Conservation (phyloP, 2,797 vertebrate species). For the Mormyrus hasselquistii region DNA sequence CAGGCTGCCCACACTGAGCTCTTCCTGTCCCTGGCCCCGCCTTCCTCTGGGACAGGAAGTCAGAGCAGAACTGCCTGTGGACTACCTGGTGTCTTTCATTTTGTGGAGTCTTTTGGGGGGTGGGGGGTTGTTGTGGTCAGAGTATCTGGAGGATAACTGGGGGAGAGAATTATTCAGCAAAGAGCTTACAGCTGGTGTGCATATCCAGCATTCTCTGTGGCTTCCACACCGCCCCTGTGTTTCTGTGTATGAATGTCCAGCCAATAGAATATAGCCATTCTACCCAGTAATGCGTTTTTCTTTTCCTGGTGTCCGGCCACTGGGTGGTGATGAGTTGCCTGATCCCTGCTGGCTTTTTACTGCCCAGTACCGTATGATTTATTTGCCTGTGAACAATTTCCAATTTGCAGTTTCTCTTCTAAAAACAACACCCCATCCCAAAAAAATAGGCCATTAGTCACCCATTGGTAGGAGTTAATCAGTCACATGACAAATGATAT, state of each 20-base stretch:
- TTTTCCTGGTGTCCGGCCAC: not conserved
- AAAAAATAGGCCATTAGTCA: conserved; percentile 3
- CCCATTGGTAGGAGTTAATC: not conserved
- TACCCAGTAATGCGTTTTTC: not conserved
- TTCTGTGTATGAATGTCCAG: not conserved
- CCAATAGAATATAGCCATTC: not conserved
- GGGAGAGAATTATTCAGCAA: not conserved
- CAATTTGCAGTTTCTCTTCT: not conserved
- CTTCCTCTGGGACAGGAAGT: not conserved
- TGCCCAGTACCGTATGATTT: not conserved
- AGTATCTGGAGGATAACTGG: not conserved
- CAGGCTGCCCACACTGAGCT: not conserved
- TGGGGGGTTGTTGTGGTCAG: not conserved
- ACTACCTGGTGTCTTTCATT: not conserved
- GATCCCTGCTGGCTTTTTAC: not conserved
- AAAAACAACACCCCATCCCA: not conserved
- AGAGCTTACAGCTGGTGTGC: not conserved
- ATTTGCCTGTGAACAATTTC: not conserved
- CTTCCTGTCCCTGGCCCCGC: not conserved
- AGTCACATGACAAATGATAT: not conserved
- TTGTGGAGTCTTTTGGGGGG: not conserved
- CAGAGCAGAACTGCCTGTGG: not conserved
- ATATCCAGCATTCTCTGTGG: not conserved
- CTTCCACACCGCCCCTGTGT: not conserved
- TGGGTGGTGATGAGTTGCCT: not conserved